phyloP scores from a whole-genome alignment of 1,140 invertebrate species.

The Papilio polyxenes region DNA sequence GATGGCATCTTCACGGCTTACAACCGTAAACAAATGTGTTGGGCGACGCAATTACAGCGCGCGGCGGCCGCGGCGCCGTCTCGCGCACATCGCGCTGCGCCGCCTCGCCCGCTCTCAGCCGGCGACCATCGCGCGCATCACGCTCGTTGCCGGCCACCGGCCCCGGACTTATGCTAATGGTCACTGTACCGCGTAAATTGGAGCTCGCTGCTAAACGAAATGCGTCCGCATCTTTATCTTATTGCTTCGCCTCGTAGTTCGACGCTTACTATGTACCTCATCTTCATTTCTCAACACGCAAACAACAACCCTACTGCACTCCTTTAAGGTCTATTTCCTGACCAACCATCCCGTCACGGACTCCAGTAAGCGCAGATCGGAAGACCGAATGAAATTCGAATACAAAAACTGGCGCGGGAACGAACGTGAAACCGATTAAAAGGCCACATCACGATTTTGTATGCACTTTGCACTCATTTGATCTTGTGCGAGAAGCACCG shows the following conservation, averaged over 20 bases:
- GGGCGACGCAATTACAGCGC: slow-evolving; percentile 70
- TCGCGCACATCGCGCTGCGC: slow-evolving; percentile 69
- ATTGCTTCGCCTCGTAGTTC: slow-evolving; percentile 66
- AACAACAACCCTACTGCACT: slow-evolving; percentile 55
- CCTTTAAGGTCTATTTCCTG: slow-evolving; percentile 57
- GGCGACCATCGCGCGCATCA: slow-evolving; percentile 64
- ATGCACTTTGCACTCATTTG: slow-evolving; percentile 79
- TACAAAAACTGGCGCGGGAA: slow-evolving; percentile 78
- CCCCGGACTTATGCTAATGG: slow-evolving; percentile 78
- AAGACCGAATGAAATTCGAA: slow-evolving; percentile 74
- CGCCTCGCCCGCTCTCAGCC: slow-evolving; percentile 64
- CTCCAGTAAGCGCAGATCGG: slow-evolving; percentile 69
- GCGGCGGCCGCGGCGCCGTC: slow-evolving; percentile 55
- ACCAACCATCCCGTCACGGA: slow-evolving; percentile 45
- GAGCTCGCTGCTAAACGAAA: slow-evolving; percentile 77
- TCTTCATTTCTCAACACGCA: slow-evolving; percentile 40
- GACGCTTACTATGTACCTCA: slow-evolving; percentile 53
- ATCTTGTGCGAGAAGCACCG: slow-evolving; percentile 64
- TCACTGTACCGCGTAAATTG: slow-evolving; percentile 76
- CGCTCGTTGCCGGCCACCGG: slow-evolving; percentile 58
- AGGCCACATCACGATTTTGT: slow-evolving; percentile 80
- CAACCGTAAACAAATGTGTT: slow-evolving; percentile 80
- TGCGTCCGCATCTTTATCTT: slow-evolving; percentile 78
- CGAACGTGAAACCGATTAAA: slow-evolving; percentile 80
- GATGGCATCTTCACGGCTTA: slow-evolving; percentile 78